Evolutionary conservation across 2,888 invertebrate species (phyloP).

Genomic region (Pammene fasciana): DNA sequence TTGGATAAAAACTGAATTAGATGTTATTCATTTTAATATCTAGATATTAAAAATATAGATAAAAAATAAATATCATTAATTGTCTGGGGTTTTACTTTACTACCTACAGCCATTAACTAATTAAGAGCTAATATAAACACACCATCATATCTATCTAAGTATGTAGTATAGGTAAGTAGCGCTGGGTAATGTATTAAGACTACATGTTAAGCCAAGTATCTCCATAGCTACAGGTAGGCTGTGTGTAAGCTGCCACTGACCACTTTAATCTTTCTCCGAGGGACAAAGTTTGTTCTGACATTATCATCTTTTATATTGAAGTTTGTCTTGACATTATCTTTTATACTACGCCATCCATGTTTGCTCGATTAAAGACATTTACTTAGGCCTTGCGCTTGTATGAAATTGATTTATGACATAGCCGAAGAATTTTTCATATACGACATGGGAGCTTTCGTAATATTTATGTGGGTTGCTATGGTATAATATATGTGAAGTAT

Average conservation of each 20-base stretch:
- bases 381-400: conserved; percentile 61
- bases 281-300: conserved; percentile 45
- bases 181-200: no score
- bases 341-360: conserved; percentile 59
- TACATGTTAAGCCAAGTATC: conserved; percentile 5
- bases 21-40: no score
- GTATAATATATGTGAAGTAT: conserved; percentile 1
- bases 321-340: conserved; percentile 57
- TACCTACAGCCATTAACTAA: not conserved
- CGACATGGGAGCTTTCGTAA: conserved; percentile 27
- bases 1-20: no score
- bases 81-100: not conserved
- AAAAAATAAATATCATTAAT: not conserved
- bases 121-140: not conserved
- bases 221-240: not conserved
- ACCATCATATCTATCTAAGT: not conserved
- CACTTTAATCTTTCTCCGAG: conserved; percentile 51
- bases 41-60: no score
- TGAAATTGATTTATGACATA: conserved; percentile 68
- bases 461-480: conserved; percentile 37
- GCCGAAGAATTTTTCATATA: conserved; percentile 41
- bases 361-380: conserved; percentile 69
- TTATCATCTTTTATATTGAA: conserved; percentile 56
- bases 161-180: not conserved
- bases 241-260: conserved; percentile 43